A percentile compares a stretch with the other conserved stretches of the same genome.
These are phyloP conservation scores for Apis cerana DNA, from an alignment of 1,140 invertebrate species.

Conservation along the genomic window DNA sequence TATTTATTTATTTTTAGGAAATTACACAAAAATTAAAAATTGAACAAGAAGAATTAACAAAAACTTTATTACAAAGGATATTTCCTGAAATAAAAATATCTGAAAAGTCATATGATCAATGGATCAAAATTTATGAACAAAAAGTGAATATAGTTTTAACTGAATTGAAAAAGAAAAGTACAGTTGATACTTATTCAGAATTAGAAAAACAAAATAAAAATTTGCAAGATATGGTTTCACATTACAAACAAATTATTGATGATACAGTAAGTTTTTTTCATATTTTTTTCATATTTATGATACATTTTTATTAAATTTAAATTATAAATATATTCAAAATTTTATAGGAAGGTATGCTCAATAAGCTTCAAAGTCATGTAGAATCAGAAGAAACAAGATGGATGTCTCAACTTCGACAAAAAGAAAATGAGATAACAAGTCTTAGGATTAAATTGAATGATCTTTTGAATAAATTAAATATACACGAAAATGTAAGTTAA, in stretches of 20 bases:
- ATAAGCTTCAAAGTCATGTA: constrained; percentile 86
- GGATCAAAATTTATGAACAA: constrained; percentile 82
- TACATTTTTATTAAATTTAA: neutral
- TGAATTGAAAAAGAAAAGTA: constrained; percentile 62
- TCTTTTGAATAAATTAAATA: constrained; percentile 66
- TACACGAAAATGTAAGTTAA: constrained; percentile 61
- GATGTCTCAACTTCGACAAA: constrained; percentile 83
- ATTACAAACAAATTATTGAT: constrained; percentile 88
- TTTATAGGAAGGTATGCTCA: constrained; percentile 85
- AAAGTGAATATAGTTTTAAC: constrained; percentile 71
- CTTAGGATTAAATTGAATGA: constrained; percentile 80
- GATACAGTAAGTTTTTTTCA: constrained; percentile 84
- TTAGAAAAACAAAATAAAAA: constrained; percentile 83
- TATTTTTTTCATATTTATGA: neutral
- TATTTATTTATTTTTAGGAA: constrained; percentile 75
- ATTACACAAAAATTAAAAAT: constrained; percentile 79
- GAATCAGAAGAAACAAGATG: constrained; percentile 87
- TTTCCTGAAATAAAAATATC: constrained; percentile 83
- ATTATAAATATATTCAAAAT: neutral
- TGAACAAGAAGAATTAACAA: constrained; percentile 82
- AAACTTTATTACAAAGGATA: constrained; percentile 82
- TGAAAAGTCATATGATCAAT: constrained; percentile 78
- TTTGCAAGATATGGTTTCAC: constrained; percentile 84
- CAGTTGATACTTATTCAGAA: constrained; percentile 68
- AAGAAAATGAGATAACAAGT: constrained; percentile 84